A percentile compares a stretch with the other conserved stretches of the same genome.
These are phyloP conservation scores for Albula glossodonta DNA, from an alignment of 2,113 vertebrate species.

Conservation along the genomic window DNA sequence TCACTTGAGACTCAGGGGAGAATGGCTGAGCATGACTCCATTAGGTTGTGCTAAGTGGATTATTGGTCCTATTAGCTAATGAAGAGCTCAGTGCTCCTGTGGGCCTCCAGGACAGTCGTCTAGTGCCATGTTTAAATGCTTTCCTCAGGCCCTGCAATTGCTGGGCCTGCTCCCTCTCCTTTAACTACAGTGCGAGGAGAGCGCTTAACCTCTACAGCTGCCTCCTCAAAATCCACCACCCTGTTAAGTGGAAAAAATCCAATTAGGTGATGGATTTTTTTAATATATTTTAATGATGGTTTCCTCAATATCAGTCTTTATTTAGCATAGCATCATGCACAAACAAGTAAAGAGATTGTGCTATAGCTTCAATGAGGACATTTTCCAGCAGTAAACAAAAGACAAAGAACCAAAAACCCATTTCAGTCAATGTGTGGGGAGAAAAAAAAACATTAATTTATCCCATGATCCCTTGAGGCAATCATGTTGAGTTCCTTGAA, in stretches of 20 bases:
- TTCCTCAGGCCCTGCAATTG: constrained; percentile 36
- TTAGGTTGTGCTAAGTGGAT: constrained; percentile 56
- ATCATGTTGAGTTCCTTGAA: too few relatives aligned
- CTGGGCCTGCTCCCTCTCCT: not conserved
- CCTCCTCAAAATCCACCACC: not conserved
- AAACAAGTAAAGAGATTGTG: not conserved
- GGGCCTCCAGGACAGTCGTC: constrained; percentile 35
- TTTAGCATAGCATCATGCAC: not conserved
- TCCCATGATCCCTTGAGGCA: too few relatives aligned
- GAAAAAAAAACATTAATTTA: not conserved
- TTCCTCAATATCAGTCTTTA: not conserved
- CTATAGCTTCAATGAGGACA: not conserved
- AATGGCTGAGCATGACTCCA: constrained; percentile 16
- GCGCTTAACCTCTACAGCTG: not conserved
- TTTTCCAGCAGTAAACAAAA: not conserved
- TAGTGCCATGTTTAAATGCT: constrained; percentile 36
- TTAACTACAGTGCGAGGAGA: not conserved
- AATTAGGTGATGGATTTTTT: not conserved
- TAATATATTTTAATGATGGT: not conserved
- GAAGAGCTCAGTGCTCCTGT: constrained; percentile 42
- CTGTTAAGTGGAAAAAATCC: not conserved
- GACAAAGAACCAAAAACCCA: too few relatives aligned
- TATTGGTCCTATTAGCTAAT: constrained; percentile 68
- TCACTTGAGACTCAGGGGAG: not conserved
- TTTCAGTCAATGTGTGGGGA: too few relatives aligned